These are phyloP conservation scores for Lepidurus couesii DNA, from an alignment of 1,140 invertebrate genomes.

Conservation along the genomic window DNA sequence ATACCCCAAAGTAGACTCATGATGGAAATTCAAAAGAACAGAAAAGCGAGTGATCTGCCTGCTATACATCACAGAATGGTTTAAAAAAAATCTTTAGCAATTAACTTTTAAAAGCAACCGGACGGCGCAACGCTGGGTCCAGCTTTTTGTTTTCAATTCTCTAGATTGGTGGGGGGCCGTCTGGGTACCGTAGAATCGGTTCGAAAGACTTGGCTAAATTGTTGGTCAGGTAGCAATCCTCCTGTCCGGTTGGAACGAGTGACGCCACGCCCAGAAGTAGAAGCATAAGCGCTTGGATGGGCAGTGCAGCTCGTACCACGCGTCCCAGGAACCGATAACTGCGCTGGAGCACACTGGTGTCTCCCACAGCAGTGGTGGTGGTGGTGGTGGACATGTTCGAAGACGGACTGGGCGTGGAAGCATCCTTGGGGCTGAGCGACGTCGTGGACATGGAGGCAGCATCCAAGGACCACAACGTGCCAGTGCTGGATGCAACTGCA, in stretches of 20 bases:
- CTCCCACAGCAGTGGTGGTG: conserved; percentile 51
- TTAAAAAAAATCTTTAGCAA: background rate
- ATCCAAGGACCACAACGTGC: conserved; percentile 12
- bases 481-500: conserved; percentile 26
- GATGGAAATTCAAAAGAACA: background rate
- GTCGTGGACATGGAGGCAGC: background rate
- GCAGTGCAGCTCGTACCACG: conserved; percentile 79
- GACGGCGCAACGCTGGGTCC: conserved; percentile 64
- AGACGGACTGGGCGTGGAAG: background rate
- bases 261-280: conserved; percentile 80
- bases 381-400: conserved; percentile 40
- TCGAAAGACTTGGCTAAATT: conserved; percentile 62
- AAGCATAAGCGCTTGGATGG: conserved; percentile 77
- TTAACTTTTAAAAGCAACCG: background rate
- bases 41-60: background rate
- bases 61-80: background rate
- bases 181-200: conserved; percentile 76
- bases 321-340: conserved; percentile 75
- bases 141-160: conserved; percentile 60
- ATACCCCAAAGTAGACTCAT: background rate
- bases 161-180: conserved; percentile 83
- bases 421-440: background rate
- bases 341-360: conserved; percentile 60
- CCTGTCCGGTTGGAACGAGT: conserved; percentile 74
- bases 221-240: conserved; percentile 77